These are phyloP conservation scores for Mechanitis messenoides DNA, from an alignment of 2,888 invertebrate genomes.

Conservation along the genomic window DNA sequence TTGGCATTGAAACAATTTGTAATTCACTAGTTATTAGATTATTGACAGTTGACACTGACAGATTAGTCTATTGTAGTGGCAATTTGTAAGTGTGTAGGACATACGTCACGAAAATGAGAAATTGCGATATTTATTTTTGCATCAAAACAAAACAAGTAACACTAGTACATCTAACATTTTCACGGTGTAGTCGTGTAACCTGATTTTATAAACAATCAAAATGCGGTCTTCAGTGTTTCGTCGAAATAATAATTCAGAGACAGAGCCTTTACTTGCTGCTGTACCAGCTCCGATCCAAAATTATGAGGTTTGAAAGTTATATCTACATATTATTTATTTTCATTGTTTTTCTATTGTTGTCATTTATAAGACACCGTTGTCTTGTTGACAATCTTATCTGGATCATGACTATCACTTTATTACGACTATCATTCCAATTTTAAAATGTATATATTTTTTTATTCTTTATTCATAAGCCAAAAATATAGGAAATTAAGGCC, in stretches of 20 bases:
- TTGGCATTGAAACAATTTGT: no score
- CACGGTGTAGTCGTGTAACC: slow-evolving; percentile 12
- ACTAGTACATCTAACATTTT: not conserved
- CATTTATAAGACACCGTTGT: no score
- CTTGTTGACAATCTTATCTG: no score
- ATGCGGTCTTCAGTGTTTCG: slow-evolving; percentile 56
- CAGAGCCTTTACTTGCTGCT: slow-evolving; percentile 54
- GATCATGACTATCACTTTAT: no score
- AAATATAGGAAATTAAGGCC: no score
- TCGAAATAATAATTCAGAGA: slow-evolving; percentile 43
- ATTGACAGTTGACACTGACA: not conserved
- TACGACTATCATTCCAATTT: no score
- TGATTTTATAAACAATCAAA: slow-evolving; percentile 27
- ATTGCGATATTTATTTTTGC: not conserved
- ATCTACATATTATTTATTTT: no score
- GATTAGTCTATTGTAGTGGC: not conserved
- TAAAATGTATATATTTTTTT: no score
- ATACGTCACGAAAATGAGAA: slow-evolving; percentile 4
- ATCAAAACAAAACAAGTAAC: slow-evolving; percentile 13
- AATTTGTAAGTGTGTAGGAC: no score
- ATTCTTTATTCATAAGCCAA: no score
- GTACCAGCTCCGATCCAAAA: slow-evolving; percentile 35
- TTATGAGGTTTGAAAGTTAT: slow-evolving; percentile 46
- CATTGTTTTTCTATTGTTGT: no score
- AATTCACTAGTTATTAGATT: no score